Evolutionary conservation across 2,888 invertebrate genomes (phyloP).

Genomic region (Eurytoma californica): DNA sequence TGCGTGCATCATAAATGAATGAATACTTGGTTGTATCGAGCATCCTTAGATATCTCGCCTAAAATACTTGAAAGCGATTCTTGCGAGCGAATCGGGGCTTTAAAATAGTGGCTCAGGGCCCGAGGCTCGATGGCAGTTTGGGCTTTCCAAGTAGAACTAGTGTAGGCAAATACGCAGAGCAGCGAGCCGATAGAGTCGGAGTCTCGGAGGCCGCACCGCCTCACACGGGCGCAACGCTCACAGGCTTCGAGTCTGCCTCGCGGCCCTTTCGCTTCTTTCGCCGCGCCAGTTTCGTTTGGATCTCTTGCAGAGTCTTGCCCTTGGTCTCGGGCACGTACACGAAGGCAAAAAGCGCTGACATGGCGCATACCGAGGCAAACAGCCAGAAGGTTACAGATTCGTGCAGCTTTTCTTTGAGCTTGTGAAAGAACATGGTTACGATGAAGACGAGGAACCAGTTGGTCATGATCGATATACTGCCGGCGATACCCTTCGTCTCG

Average conservation of each 20-base stretch:
- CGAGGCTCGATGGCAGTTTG: slow-evolving; percentile 5
- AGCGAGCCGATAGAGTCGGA: neutral
- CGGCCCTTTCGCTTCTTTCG: slow-evolving; percentile 33
- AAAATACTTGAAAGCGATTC: slow-evolving; percentile 10
- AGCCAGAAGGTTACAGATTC: slow-evolving; percentile 69
- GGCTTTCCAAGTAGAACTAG: neutral
- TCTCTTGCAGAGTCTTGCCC: slow-evolving; percentile 71
- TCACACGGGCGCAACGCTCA: slow-evolving; percentile 40
- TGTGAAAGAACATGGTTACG: slow-evolving; percentile 70
- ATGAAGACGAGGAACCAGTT: slow-evolving; percentile 74
- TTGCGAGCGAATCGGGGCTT: neutral
- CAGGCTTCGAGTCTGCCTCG: slow-evolving; percentile 21
- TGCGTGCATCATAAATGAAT: slow-evolving; percentile 13
- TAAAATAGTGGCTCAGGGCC: neutral
- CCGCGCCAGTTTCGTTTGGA: slow-evolving; percentile 66
- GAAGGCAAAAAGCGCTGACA: slow-evolving; percentile 67
- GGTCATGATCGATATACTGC: slow-evolving; percentile 73
- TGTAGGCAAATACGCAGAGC: too few species aligned
- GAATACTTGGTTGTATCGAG: slow-evolving; percentile 44
- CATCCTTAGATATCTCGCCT: slow-evolving; percentile 15
- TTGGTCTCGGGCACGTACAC: slow-evolving; percentile 73
- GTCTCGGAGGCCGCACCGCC: neutral
- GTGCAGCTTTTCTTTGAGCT: slow-evolving; percentile 63
- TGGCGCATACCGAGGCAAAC: slow-evolving; percentile 65
- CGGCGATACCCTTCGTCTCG: slow-evolving; percentile 72